Conservation (phyloP, 2,113 vertebrate species). For the Megaceryle torquata region DNA sequence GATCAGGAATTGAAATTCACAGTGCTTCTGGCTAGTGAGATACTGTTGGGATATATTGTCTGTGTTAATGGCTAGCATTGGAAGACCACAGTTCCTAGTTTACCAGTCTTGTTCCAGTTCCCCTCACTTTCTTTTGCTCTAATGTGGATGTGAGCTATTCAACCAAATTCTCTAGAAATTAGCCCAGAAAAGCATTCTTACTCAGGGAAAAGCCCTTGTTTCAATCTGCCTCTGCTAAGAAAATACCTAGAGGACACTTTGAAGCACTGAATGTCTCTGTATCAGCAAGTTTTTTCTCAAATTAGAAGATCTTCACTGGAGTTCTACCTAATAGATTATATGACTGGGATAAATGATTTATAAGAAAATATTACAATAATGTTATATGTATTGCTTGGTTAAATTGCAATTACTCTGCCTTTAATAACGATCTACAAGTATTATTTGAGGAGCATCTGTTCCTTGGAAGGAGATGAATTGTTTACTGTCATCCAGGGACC, state of each 20-base stretch:
- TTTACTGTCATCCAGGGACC: conserved; percentile 27
- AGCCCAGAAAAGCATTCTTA: not conserved
- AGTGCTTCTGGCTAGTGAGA: not conserved
- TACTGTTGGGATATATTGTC: not conserved
- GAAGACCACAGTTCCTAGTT: not conserved
- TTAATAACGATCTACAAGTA: conserved; percentile 9
- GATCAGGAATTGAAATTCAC: not conserved
- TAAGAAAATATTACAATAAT: conserved; percentile 48
- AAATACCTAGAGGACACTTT: not conserved
- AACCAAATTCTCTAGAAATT: not conserved
- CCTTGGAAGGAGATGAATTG: conserved; percentile 32
- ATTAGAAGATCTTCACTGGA: not conserved
- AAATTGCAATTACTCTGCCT: conserved; percentile 33
- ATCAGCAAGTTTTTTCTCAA: not conserved
- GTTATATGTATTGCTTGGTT: not conserved
- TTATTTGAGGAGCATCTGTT: conserved; percentile 41
- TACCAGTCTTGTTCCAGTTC: not conserved
- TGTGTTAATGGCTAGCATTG: not conserved
- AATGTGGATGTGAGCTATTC: not conserved
- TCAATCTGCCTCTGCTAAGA: not conserved
- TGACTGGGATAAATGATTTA: conserved; percentile 28
- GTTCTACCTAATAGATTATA: conserved; percentile 26
- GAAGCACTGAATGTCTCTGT: not conserved
- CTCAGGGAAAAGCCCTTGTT: not conserved
- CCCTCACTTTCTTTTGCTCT: not conserved